Percentiles rank a stretch among this genome's conserved stretches.
These are phyloP conservation scores for Pammene fasciana DNA, from an alignment of 2,888 invertebrate genomes.

Conservation along the genomic window DNA sequence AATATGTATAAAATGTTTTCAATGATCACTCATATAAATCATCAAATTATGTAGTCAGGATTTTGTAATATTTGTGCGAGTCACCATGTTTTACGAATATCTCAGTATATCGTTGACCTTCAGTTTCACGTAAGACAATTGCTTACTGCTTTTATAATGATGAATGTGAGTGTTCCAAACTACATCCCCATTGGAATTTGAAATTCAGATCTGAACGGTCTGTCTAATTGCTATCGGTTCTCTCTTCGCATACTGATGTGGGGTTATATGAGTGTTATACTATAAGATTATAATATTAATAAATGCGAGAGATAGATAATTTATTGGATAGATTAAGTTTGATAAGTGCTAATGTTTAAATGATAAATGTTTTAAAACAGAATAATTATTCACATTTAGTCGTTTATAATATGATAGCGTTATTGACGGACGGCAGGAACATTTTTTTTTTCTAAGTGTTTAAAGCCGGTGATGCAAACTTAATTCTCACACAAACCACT, in stretches of 20 bases:
- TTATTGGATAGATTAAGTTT: not conserved
- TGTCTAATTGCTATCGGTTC: constrained; percentile 71
- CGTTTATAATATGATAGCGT: too few species aligned
- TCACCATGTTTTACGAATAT: too few species aligned
- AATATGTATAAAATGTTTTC: too few species aligned
- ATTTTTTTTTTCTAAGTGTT: too few species aligned
- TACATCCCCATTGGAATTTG: constrained; percentile 57
- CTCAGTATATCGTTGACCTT: too few species aligned
- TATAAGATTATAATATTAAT: constrained; percentile 30
- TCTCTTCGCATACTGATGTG: constrained; percentile 63
- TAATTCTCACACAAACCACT: not conserved
- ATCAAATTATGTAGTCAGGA: too few species aligned
- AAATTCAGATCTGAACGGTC: constrained; percentile 66
- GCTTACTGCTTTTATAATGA: constrained; percentile 21
- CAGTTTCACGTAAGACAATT: too few species aligned
- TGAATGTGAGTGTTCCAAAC: constrained; percentile 40
- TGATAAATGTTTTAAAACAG: not conserved
- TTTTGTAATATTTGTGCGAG: too few species aligned
- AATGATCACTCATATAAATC: too few species aligned
- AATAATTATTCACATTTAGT: too few species aligned
- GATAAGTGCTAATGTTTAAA: not conserved
- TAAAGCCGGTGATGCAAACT: too few species aligned
- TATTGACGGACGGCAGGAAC: too few species aligned
- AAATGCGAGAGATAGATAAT: not conserved
- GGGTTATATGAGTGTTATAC: constrained; percentile 32